Evolutionary conservation across 2,113 vertebrate genomes (phyloP), one percentile per base, ranked within the genome.

Genomic region (Hypanus sabinus): DNA sequence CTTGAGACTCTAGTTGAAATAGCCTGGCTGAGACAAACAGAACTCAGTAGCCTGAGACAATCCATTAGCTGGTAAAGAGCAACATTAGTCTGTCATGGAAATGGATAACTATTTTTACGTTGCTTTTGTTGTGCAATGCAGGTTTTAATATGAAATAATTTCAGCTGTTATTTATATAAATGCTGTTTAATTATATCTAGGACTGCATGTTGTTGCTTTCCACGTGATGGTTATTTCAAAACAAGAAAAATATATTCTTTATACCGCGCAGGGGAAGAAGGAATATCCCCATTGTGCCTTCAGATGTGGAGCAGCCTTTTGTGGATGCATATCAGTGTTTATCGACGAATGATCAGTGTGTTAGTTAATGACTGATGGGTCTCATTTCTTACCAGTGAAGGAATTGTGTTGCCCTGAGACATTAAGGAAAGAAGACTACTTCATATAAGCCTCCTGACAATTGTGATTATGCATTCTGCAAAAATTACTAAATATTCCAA

Each of bases 61-160:
- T 30, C 36, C 24, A 93, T 71, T 27, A 27, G 36, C 22, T 12
- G 73, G 70, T 55, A 24, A 55, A 93, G 4, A 11, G 36, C 24
- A 73, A 1, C 24, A 14, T 73, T 12, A 46, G 38, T 93, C 27
- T 38, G 30, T 11, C 36, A 12, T 12, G 36, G 22, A 93, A 71
- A 12, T 73, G 20, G 70, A 73, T 73, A 55, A 93, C 27, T 73
- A 93, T 93, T 93, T 75, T n/a, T 73, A 93, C 1, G 65, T 46
- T 65, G 81, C 55, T 36, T 65, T 27, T 93, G 90, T 93, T 93
- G 20, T 71, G 68, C 22, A 93, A 93, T 93, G 65, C 22, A 55
- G 68, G 38, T 73, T 73, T 73, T 93, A 30, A 75, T 93, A 93
- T 93, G 22, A 93, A 93, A 30, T 62, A 6, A 88, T 65, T 88